phyloP scores from a whole-genome alignment of 1,140 invertebrate species.

The Aphelenchoides fujianensis region DNA sequence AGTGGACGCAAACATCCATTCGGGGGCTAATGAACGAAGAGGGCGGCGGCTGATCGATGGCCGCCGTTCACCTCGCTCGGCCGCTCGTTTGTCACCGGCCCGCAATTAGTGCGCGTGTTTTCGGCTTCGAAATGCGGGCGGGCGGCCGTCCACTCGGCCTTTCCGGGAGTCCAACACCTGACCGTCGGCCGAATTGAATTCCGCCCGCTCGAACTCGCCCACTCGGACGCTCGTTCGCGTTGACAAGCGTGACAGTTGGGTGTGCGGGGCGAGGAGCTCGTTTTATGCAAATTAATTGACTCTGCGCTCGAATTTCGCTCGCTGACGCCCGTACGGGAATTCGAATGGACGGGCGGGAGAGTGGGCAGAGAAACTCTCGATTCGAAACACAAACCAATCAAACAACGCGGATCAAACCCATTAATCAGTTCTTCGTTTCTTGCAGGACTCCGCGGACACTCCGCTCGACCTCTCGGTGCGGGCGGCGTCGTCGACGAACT shows the following conservation, averaged over 20 bases:
- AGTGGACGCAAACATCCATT: too few species aligned
- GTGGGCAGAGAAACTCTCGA: too few species aligned
- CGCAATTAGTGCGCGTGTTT: conserved; percentile 2
- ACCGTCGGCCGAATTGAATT: neutral
- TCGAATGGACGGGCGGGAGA: too few species aligned
- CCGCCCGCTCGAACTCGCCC: neutral
- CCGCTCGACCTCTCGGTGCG: conserved; percentile 25
- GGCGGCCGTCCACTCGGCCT: neutral
- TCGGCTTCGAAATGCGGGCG: neutral
- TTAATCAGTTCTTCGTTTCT: too few species aligned
- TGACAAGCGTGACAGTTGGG: too few species aligned
- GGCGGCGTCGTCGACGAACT: conserved; percentile 12
- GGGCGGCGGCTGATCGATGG: too few species aligned
- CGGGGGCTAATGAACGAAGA: too few species aligned
- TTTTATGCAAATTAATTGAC: conserved; percentile 4
- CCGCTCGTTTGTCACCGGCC: neutral
- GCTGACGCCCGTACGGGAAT: neutral
- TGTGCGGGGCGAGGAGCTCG: too few species aligned
- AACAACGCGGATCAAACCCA: neutral
- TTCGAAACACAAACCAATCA: neutral
- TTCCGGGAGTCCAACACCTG: neutral
- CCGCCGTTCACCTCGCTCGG: too few species aligned
- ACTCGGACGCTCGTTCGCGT: too few species aligned
- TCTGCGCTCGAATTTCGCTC: neutral
- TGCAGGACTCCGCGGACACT: neutral